Conservation (phyloP, 2,113 vertebrate genomes). For the Caracal caracal region DNA sequence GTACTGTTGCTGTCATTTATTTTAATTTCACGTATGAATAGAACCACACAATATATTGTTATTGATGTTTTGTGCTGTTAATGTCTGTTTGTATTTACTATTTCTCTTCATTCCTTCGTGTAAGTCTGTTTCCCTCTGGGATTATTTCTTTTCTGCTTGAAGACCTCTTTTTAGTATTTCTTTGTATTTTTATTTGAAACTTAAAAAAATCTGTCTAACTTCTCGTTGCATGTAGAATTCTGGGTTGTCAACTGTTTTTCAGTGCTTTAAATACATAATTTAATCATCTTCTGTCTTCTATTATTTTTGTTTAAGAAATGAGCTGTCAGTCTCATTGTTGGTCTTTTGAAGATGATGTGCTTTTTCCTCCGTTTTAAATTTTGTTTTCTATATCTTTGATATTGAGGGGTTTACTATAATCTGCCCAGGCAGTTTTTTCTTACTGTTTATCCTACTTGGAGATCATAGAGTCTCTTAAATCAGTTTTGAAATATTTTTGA, state of each 20-base stretch:
- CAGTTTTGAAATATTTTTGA: slow-evolving; percentile 37
- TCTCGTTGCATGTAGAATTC: background rate
- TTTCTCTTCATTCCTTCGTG: background rate
- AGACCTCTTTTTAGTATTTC: background rate
- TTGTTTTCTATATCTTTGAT: slow-evolving; percentile 22
- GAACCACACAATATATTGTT: background rate
- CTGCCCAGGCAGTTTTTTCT: background rate
- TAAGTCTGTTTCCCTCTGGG: background rate
- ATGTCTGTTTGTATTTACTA: background rate
- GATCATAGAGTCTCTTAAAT: background rate
- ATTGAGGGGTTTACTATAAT: background rate
- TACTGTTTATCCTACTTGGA: background rate
- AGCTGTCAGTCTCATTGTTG: background rate
- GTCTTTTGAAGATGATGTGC: background rate
- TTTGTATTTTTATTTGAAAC: slow-evolving; percentile 16
- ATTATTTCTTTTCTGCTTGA: background rate
- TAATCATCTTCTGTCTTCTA: background rate
- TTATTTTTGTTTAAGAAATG: slow-evolving; percentile 26
- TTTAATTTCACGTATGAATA: background rate
- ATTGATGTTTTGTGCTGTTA: background rate
- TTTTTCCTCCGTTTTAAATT: background rate
- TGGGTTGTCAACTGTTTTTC: background rate
- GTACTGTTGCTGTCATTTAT: background rate
- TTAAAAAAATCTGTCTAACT: background rate
- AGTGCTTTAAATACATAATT: background rate